Percentiles rank a stretch among this genome's conserved stretches.
These are phyloP conservation scores for Cylas formicarius DNA, from an alignment of 1,140 invertebrate species.

Conservation along the genomic window DNA sequence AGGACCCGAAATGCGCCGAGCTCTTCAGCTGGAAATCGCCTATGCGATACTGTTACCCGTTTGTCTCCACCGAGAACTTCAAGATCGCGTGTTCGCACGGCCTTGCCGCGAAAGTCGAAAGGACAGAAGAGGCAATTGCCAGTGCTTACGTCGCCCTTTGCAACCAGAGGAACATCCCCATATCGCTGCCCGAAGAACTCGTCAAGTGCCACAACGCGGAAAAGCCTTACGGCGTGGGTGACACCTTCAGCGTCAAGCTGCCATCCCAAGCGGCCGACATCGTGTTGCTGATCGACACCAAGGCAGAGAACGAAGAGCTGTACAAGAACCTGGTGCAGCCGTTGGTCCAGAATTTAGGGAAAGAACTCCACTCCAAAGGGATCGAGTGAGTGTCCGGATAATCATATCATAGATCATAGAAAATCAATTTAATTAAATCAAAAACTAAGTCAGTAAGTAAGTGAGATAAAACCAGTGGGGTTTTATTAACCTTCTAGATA, in stretches of 20 bases:
- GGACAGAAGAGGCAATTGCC: constrained; percentile 49
- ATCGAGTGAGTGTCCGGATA: constrained; percentile 49
- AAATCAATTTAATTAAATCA: not conserved
- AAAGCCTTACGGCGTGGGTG: constrained; percentile 47
- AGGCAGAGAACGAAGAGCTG: constrained; percentile 44
- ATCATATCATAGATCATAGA: not conserved
- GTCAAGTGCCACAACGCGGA: constrained; percentile 52
- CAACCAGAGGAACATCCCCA: constrained; percentile 45
- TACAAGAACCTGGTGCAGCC: constrained; percentile 48
- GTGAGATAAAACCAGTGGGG: too few relatives aligned
- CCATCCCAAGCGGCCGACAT: constrained; percentile 67
- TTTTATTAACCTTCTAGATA: too few relatives aligned
- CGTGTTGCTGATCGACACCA: constrained; percentile 61
- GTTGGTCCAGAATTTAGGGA: constrained; percentile 43
- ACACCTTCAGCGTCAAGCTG: constrained; percentile 56
- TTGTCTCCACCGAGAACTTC: constrained; percentile 40
- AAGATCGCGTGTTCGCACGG: constrained; percentile 61
- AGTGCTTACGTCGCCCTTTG: constrained; percentile 53
- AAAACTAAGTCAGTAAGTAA: too few relatives aligned
- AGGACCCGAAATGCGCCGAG: constrained; percentile 48
- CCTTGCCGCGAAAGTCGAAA: constrained; percentile 42
- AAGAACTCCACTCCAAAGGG: constrained; percentile 46
- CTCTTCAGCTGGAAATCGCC: constrained; percentile 56
- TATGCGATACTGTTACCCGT: constrained; percentile 44
- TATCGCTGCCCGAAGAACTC: constrained; percentile 51